Evolutionary conservation across 2,888 invertebrate species (phyloP).

Genomic region (Lasioglossum leucozonium): DNA sequence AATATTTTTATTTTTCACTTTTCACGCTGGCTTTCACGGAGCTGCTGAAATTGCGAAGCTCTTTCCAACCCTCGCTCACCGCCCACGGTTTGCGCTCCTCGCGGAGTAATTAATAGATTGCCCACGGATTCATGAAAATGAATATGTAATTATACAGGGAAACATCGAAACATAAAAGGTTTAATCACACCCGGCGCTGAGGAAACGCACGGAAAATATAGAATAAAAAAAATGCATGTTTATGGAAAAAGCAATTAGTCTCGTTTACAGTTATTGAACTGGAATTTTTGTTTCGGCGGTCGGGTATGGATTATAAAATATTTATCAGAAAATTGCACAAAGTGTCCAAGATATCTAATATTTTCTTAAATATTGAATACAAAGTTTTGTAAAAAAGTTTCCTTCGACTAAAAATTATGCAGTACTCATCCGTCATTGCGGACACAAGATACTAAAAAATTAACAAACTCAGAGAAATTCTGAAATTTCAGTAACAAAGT

Average conservation of each 20-base stretch:
- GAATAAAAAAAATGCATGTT: not conserved
- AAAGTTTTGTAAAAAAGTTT: too few relatives aligned
- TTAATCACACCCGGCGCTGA: not conserved
- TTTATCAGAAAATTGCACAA: too few relatives aligned
- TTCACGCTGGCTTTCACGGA: not conserved
- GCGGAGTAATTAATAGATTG: constrained; percentile 21
- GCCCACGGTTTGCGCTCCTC: not conserved
- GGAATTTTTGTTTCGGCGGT: too few relatives aligned
- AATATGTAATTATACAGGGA: not conserved
- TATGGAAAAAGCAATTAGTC: not conserved
- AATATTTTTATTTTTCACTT: constrained; percentile 9
- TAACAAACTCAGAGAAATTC: not conserved
- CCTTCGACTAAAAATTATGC: too few relatives aligned
- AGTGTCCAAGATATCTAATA: too few relatives aligned
- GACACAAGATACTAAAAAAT: too few relatives aligned
- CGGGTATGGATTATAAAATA: too few relatives aligned
- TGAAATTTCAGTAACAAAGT: not conserved
- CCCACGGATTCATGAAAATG: not conserved
- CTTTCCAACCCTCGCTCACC: not conserved
- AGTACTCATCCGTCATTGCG: too few relatives aligned
- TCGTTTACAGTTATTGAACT: too few relatives aligned
- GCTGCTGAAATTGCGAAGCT: constrained; percentile 12
- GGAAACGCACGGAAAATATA: not conserved
- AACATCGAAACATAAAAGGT: not conserved
- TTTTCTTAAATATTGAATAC: too few relatives aligned